A percentile compares a stretch with the other conserved stretches of the same genome.
Conservation (phyloP, 1,140 invertebrate genomes). For the Catajapyx aquilonaris region DNA sequence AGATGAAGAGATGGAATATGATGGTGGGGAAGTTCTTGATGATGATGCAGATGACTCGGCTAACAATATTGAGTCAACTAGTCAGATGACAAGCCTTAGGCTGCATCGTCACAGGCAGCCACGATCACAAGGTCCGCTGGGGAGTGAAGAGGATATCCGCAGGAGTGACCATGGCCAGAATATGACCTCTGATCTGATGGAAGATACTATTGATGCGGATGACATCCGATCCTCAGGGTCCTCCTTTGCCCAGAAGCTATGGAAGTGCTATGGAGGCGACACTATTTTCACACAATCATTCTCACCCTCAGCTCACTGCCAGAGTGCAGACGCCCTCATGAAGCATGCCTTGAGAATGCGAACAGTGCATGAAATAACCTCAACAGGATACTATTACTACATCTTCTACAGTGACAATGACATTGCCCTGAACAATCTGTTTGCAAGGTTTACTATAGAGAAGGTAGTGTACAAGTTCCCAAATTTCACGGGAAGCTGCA, state of each 20-base stretch:
- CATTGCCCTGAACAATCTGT: slow-evolving; percentile 48
- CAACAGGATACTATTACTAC: slow-evolving; percentile 64
- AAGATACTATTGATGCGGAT: slow-evolving; percentile 11
- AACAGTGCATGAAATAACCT: slow-evolving; percentile 38
- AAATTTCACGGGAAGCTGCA: slow-evolving; percentile 43
- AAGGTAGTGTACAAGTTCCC: slow-evolving; percentile 58
- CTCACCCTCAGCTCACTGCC: slow-evolving; percentile 37
- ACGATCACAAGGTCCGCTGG: neutral
- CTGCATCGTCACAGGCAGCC: neutral
- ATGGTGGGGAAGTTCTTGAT: slow-evolving; percentile 4
- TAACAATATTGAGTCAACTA: slow-evolving; percentile 10
- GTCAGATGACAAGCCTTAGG: neutral
- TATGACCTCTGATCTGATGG: too few relatives aligned
- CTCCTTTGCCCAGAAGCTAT: slow-evolving; percentile 12
- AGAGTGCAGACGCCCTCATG: slow-evolving; percentile 39
- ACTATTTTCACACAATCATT: slow-evolving; percentile 45
- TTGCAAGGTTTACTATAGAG: slow-evolving; percentile 60
- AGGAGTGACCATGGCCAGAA: slow-evolving; percentile 2
- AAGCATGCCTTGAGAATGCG: slow-evolving; percentile 31
- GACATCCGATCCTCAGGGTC: slow-evolving; percentile 13
- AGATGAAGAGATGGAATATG: slow-evolving; percentile 2
- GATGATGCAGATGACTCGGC: slow-evolving; percentile 5
- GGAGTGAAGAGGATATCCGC: slow-evolving; percentile 26
- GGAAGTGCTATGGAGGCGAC: slow-evolving; percentile 46
- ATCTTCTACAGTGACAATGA: slow-evolving; percentile 73